Conservation (phyloP, 1,140 invertebrate species). For the Caerostris extrusa region DNA sequence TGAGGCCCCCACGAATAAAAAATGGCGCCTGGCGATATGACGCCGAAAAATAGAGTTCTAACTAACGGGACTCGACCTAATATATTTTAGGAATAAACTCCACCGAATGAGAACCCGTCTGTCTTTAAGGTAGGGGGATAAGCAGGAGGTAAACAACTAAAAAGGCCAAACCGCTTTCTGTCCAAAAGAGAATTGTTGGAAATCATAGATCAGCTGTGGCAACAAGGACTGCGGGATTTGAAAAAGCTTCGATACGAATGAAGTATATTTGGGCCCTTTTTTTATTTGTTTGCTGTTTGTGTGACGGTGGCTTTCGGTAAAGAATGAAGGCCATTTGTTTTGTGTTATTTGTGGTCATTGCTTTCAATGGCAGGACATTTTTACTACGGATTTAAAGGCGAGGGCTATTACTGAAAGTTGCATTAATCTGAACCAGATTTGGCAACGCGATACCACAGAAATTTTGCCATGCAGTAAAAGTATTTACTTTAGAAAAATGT, state of each 20-base stretch:
- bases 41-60: constrained; percentile 61
- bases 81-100: constrained; percentile 69
- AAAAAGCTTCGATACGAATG: constrained; percentile 26
- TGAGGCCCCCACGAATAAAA: constrained; percentile 28
- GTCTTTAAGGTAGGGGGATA: not conserved
- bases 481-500: too few relatives aligned
- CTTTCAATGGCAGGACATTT: not conserved
- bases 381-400: constrained; percentile 2
- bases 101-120: constrained; percentile 23
- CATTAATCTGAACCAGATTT: not conserved
- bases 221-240: constrained; percentile 56
- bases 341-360: constrained; percentile 44
- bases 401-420: constrained; percentile 11
- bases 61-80: constrained; percentile 47
- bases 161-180: constrained; percentile 47
- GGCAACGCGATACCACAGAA: too few relatives aligned
- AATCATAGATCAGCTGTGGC: constrained; percentile 61
- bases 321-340: constrained; percentile 20
- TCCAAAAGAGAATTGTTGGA: constrained; percentile 28
- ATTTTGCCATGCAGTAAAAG: too few relatives aligned
- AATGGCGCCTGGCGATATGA: constrained; percentile 45
- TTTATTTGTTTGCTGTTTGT: not conserved
- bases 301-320: constrained; percentile 45
- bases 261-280: constrained; percentile 20
- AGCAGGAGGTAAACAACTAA: not conserved